Evolutionary conservation across 2,113 vertebrate species (phyloP), one percentile per base, ranked within the genome.

Genomic region (Cavia aperea): DNA sequence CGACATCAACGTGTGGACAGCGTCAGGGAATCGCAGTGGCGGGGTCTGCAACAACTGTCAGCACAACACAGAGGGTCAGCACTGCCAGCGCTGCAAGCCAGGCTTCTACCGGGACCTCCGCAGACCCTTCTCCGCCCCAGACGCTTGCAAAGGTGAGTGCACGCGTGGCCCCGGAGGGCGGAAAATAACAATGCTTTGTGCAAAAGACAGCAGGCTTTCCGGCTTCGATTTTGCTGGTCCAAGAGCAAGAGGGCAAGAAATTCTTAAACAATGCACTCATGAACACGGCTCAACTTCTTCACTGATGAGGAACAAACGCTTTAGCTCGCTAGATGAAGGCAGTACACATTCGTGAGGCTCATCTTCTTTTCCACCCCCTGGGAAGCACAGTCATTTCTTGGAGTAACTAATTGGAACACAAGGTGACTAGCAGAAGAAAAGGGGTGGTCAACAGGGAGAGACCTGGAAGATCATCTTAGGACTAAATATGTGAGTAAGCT

Each of bases 61-160:
- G 94, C 99, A 99, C 98, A 98, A 99, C 97, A 99, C 99, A 0
- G 98, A 98, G 60, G 99, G 99, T 0, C 98, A 96, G 19, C 98
- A 99, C 93, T 99, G 99, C 96, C 98, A 99, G 93, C 98, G 92
- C 92, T 99, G 99, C 97, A 98, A 98, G 93, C 96, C 96, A 0
- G 98, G 99, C 92, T 99, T 99, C 98, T 98, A 98, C 98, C 98
- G 99, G 2, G 98, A 99, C 97, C 98, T 98, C n/a, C 97, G 97
- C 77, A 97, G 97, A 81, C 98, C 98, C 0, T 97, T 97, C 79
- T 98, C 98, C 2, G 97, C 98, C 75, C 97, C 98, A 0, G 98
- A 99, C 0, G 97, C 98, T 95, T 99, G 99, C 98, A 99, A 98
- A 98, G 87, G 99, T 99, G 97, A 98, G 98, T 95, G 72, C 81